Evolutionary conservation across 2,797 vertebrate genomes (phyloP).

Genomic region (Pangasius larnaudii): DNA sequence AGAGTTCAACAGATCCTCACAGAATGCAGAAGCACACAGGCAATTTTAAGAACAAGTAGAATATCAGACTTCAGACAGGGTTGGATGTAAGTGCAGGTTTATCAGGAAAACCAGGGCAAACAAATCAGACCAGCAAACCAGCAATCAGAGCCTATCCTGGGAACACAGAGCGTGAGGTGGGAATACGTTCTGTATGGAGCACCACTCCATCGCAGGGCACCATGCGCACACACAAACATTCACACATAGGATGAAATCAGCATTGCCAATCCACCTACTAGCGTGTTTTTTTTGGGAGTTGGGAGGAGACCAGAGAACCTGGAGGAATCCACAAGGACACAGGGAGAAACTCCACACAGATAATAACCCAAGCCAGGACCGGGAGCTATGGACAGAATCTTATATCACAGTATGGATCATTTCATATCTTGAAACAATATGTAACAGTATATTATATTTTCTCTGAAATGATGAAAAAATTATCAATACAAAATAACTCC

Average conservation of each 20-base stretch:
- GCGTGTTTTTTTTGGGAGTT: background rate
- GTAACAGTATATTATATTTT: background rate
- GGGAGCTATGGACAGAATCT: background rate
- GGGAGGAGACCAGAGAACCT: background rate
- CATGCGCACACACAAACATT: background rate
- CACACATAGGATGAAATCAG: background rate
- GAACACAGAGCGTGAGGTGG: background rate
- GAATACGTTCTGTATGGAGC: background rate
- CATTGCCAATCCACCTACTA: background rate
- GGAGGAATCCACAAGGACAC: background rate
- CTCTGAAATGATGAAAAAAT: background rate
- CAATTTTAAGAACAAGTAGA: background rate
- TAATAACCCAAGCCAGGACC: background rate
- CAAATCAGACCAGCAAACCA: background rate
- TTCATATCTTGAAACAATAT: background rate
- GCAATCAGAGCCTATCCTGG: background rate
- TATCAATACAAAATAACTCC: background rate
- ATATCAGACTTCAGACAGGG: background rate
- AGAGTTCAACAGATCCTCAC: conserved; percentile 1
- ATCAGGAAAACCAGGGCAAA: background rate
- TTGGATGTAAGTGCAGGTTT: background rate
- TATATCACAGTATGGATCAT: background rate
- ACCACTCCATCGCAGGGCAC: background rate
- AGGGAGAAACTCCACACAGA: background rate
- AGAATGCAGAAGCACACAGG: conserved; percentile 5